Conservation (phyloP, 2,113 vertebrate genomes). For the Pseudorasbora parva region DNA sequence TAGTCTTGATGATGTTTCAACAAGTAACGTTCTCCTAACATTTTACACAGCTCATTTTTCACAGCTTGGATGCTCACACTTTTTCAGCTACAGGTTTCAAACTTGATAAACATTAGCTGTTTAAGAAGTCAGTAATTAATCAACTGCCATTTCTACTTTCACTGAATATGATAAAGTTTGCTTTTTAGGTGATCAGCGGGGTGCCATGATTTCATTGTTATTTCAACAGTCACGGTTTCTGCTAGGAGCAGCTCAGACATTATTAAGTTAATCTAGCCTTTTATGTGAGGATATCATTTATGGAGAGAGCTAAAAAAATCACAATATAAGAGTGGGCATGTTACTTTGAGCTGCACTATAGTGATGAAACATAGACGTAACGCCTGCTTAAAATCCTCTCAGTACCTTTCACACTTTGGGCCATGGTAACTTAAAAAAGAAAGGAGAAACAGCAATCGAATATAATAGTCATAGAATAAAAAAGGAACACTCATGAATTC, state of each 20-base stretch:
- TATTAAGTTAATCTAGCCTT: slow-evolving; percentile 12
- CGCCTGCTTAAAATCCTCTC: slow-evolving; percentile 6
- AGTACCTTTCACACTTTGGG: slow-evolving; percentile 15
- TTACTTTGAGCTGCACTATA: background rate
- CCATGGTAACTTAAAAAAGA: slow-evolving; percentile 4
- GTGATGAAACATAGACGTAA: slow-evolving; percentile 31
- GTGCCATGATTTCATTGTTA: slow-evolving; percentile 10
- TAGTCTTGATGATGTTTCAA: background rate
- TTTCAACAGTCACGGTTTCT: slow-evolving; percentile 11
- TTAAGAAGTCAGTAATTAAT: background rate
- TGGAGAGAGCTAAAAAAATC: slow-evolving; percentile 1
- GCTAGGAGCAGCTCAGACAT: background rate
- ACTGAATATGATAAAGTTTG: background rate
- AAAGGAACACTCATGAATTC: slow-evolving; percentile 9
- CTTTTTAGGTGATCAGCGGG: slow-evolving; percentile 1
- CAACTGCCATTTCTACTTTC: background rate
- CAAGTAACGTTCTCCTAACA: background rate
- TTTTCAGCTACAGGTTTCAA: background rate
- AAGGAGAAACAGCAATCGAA: slow-evolving; percentile 3
- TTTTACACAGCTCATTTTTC: background rate
- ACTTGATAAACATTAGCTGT: background rate
- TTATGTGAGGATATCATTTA: slow-evolving; percentile 22
- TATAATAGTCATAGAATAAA: background rate
- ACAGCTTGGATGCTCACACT: background rate
- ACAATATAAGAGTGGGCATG: slow-evolving; percentile 12